Evolutionary conservation across 37 sponge, comb jelly and placozoan species (phyloP).

Genomic region (Aplysina aerophoba): DNA sequence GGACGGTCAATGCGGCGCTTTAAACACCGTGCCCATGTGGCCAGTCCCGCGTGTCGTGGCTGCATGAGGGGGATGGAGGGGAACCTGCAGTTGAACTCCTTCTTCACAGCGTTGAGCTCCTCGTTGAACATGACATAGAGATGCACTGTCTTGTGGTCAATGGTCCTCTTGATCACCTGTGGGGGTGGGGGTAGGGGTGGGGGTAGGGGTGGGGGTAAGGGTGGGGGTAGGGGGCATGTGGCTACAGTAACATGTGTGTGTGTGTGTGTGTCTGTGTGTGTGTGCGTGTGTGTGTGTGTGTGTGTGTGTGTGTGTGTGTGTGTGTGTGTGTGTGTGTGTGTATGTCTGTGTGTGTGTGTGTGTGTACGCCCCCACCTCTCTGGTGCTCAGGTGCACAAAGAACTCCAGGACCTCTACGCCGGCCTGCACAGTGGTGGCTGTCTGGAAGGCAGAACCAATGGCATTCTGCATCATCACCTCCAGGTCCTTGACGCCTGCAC

Average conservation of each 20-base stretch:
- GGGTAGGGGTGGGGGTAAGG: background rate
- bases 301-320: background rate
- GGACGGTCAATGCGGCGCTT: constrained; percentile 92
- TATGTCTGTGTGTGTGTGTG: constrained; percentile 3
- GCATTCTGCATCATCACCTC: constrained; percentile 99
- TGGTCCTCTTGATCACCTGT: constrained; percentile 87
- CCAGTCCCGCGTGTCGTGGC: constrained; percentile 84
- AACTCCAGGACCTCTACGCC: constrained; percentile 94
- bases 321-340: background rate
- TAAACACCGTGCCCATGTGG: constrained; percentile 87
- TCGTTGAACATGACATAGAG: constrained; percentile 86
- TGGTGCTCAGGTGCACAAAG: constrained; percentile 77
- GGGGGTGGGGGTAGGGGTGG: background rate
- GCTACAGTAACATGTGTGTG: too few species aligned
- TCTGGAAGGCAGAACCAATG: constrained; percentile 83
- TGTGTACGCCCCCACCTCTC: constrained; percentile 77
- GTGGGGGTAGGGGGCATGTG: too few species aligned
- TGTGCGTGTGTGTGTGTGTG: background rate
- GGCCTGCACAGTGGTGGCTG: constrained; percentile 85
- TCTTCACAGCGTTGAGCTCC: constrained; percentile 95
- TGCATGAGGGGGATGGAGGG: constrained; percentile 72
- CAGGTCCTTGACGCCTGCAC: constrained; percentile 92
- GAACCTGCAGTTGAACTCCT: constrained; percentile 79
- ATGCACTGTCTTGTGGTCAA: constrained; percentile 93
- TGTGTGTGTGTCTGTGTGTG: background rate